phyloP scores from a whole-genome alignment of 1,140 invertebrate species.

The Mya arenaria region DNA sequence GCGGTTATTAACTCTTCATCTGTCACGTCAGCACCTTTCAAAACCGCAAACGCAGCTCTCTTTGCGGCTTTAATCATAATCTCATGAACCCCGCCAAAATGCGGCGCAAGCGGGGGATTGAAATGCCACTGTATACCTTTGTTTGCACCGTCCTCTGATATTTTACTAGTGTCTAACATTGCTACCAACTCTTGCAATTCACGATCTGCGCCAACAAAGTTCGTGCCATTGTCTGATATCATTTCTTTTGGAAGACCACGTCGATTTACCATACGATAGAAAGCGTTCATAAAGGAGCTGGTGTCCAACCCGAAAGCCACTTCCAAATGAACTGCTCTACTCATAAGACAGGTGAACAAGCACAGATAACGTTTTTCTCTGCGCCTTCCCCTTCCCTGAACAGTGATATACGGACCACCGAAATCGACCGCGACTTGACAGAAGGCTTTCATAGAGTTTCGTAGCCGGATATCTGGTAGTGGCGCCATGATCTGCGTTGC shows the following conservation, averaged over 20 bases:
- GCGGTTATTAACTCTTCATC: slow-evolving; percentile 45
- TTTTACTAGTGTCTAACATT: neutral
- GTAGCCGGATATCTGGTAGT: neutral
- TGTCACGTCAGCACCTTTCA: slow-evolving; percentile 9
- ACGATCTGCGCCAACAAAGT: slow-evolving; percentile 30
- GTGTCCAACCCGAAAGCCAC: slow-evolving; percentile 25
- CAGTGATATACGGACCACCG: neutral
- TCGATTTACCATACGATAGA: slow-evolving; percentile 20
- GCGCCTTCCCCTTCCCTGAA: slow-evolving; percentile 15
- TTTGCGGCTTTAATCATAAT: slow-evolving; percentile 53
- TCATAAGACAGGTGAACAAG: slow-evolving; percentile 5
- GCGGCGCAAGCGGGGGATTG: slow-evolving; percentile 27
- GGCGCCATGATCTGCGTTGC: slow-evolving; percentile 24
- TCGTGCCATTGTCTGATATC: slow-evolving; percentile 12
- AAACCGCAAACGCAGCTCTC: neutral
- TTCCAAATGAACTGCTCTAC: slow-evolving; percentile 21
- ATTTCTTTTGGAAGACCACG: slow-evolving; percentile 22
- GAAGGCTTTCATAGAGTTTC: slow-evolving; percentile 1
- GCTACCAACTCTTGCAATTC: neutral
- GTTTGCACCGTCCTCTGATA: neutral
- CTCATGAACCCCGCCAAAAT: slow-evolving; percentile 32
- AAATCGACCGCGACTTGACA: slow-evolving; percentile 16
- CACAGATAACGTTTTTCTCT: slow-evolving; percentile 23
- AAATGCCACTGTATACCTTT: slow-evolving; percentile 35
- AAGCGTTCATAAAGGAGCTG: slow-evolving; percentile 25